Evolutionary conservation across 1,140 invertebrate genomes (phyloP), one percentile per base, ranked within the genome.

Genomic region (Drosophila insularis): DNA sequence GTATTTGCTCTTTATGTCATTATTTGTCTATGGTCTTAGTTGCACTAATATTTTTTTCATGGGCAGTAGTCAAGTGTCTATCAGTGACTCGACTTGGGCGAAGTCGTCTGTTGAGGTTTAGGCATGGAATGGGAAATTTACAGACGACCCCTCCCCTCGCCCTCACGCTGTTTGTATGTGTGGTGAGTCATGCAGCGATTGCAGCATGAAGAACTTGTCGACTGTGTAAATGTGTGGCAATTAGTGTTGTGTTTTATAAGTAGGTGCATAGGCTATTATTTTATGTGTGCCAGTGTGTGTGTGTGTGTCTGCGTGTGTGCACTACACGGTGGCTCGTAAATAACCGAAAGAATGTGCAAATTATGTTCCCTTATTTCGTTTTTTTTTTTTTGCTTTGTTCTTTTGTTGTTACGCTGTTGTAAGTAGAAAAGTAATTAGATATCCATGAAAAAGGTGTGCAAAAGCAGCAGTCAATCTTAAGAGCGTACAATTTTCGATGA

Each of bases 21-120:
- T 86, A 86, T 86, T 86, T 86, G 82, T 74, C 75, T 74, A 73
- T 76, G 35, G 75, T 82, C 82, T 86, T 86, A 86, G 82, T 77
- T 87, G 82, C 75, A 87, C 82, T 79, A 86, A 87, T 80, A 86
- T 86, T 86, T 86, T 82, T 50, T 71, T 43, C 71, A 63, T 67
- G 82, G 74, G 74, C 78, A 86, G 81, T 81, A 86, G 81, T 86
- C 82, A 75, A 69, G 64, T 79, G 43, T 50, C 43, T 50, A 50
- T 50, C 43, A 11, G 19, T 50, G 17, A 50, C 43, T 50, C 17
- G 35, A 13, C 35, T 37, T 11, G 35, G 35, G 3, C 11, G 3
- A 4, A 13, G 10, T 37, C 35, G 65, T 37, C 8, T 37, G 60
- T 40, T 67, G 58, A 63, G 54, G 27, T 61, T 35, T 14, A 54